A percentile compares a stretch with the other conserved stretches of the same genome.
Conservation (phyloP, 2,888 invertebrate species). For the Drosophila putrida region DNA sequence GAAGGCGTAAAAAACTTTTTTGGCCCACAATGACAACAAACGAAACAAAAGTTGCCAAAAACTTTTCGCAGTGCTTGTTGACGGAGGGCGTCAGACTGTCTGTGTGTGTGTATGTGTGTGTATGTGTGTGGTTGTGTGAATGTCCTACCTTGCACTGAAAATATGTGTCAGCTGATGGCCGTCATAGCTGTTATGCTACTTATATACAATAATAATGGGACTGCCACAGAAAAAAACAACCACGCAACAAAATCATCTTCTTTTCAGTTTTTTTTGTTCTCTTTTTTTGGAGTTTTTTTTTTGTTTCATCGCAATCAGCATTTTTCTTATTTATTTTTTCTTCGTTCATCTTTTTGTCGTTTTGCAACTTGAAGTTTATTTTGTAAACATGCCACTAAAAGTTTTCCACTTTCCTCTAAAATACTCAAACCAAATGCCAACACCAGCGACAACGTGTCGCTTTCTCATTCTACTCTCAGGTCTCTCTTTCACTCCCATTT, state of each 20-base stretch:
- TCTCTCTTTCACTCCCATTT: not conserved
- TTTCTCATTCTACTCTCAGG: conserved; percentile 12
- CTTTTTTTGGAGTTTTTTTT: conserved; percentile 8
- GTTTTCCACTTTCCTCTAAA: conserved; percentile 81
- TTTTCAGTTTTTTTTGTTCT: conserved; percentile 6
- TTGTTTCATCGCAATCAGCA: conserved; percentile 64
- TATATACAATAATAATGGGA: conserved; percentile 48
- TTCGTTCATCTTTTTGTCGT: conserved; percentile 40
- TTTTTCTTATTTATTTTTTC: conserved; percentile 60
- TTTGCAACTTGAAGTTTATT: conserved; percentile 76
- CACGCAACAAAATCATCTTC: conserved; percentile 66
- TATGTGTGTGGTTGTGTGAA: conserved; percentile 10
- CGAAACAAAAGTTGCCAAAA: conserved; percentile 70
- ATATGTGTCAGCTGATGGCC: conserved; percentile 72
- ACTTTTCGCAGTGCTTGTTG: conserved; percentile 35
- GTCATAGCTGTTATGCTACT: conserved; percentile 48
- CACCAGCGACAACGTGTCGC: conserved; percentile 71
- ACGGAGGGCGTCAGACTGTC: conserved; percentile 2
- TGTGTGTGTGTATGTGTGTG: conserved; percentile 10
- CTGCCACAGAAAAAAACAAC: conserved; percentile 26
- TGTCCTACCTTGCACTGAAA: conserved; percentile 64
- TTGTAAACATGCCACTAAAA: conserved; percentile 81
- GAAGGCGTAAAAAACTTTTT: conserved; percentile 46
- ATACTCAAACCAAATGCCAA: conserved; percentile 78
- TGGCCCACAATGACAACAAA: conserved; percentile 72